These are phyloP conservation scores for Ptychoptera albimana DNA, from an alignment of 2,888 invertebrate species.

Conservation along the genomic window DNA sequence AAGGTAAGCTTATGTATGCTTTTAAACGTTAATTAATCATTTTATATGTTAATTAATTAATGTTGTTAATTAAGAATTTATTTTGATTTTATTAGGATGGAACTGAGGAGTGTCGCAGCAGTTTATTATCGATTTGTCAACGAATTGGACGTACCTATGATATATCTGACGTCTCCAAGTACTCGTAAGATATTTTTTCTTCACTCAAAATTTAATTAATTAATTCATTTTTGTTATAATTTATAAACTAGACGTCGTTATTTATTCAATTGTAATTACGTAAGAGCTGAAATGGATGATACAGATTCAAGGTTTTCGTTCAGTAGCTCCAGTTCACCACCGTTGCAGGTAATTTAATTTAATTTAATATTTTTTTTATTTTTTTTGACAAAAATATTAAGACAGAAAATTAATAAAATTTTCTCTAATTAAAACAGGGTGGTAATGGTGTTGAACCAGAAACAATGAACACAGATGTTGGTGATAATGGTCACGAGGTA, in stretches of 20 bases:
- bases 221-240: background rate
- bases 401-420: too few species aligned
- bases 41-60: background rate
- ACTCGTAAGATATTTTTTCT: constrained; percentile 21
- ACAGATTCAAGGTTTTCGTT: constrained; percentile 60
- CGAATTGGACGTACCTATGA: constrained; percentile 29
- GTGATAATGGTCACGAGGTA: too few species aligned
- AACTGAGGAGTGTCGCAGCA: constrained; percentile 26
- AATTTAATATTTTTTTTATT: too few species aligned
- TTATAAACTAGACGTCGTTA: background rate
- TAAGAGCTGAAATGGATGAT: constrained; percentile 28
- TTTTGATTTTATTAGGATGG: constrained; percentile 18
- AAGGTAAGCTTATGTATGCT: background rate
- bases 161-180: constrained; percentile 26
- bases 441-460: too few species aligned
- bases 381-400: too few species aligned
- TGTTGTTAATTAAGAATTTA: background rate
- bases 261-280: constrained; percentile 4
- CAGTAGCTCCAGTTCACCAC: constrained; percentile 61
- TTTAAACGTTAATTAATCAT: constrained; percentile 1
- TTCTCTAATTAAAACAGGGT: too few species aligned
- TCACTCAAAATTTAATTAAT: background rate
- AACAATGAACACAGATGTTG: too few species aligned
- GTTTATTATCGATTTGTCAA: constrained; percentile 29
- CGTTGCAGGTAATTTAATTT: constrained; percentile 34